A percentile compares a stretch with the other conserved stretches of the same genome.
Conservation (phyloP, 1,140 invertebrate species). For the Parapsyche elsis region DNA sequence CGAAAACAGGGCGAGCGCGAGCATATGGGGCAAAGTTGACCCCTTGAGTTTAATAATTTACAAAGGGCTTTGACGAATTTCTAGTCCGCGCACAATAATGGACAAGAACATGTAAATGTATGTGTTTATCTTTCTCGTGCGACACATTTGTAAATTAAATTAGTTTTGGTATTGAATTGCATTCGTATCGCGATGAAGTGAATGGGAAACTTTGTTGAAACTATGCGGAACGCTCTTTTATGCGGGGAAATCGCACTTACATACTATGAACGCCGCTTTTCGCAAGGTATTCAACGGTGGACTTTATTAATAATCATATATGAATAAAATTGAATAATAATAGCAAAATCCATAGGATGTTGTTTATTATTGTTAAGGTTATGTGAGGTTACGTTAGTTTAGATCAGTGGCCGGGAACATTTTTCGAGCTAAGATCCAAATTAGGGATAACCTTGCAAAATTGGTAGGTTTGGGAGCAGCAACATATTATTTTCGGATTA, state of each 20-base stretch:
- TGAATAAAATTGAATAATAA: no score
- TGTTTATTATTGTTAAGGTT: no score
- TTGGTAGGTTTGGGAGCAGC: no score
- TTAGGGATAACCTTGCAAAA: no score
- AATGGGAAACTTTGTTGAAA: slow-evolving; percentile 14
- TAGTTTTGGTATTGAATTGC: slow-evolving; percentile 54
- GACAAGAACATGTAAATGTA: not conserved
- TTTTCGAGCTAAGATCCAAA: no score
- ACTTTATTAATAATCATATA: no score
- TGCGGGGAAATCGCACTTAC: not conserved
- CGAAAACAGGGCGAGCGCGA: slow-evolving; percentile 44
- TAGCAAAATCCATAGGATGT: no score
- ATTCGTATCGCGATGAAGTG: slow-evolving; percentile 50
- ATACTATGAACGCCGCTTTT: no score
- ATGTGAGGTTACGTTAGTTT: no score
- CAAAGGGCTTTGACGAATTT: slow-evolving; percentile 47
- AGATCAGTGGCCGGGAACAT: no score
- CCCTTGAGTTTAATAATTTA: slow-evolving; percentile 52
- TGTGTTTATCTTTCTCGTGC: slow-evolving; percentile 45
- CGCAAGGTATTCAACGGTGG: no score
- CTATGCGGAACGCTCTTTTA: not conserved
- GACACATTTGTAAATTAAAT: slow-evolving; percentile 46
- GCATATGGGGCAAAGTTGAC: slow-evolving; percentile 46
- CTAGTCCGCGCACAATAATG: slow-evolving; percentile 14
- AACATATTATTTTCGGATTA: no score